Evolutionary conservation across 2,113 vertebrate species (phyloP).

Genomic region (Dromaius novaehollandiae): DNA sequence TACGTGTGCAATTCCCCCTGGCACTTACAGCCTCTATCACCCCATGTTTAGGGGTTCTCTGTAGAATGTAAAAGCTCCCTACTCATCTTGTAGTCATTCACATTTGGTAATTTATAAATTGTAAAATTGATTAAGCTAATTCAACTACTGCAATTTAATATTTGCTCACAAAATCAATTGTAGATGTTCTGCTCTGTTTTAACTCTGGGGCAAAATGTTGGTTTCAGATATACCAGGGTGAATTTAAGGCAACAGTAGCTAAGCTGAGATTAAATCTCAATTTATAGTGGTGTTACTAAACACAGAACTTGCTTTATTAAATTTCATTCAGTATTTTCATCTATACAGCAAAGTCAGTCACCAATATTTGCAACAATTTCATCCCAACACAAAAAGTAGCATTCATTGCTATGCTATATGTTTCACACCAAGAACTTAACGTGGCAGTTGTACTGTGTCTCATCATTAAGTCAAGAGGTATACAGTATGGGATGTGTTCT

Average conservation of each 20-base stretch:
- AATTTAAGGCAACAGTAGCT: not conserved
- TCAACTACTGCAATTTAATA: not conserved
- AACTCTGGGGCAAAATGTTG: not conserved
- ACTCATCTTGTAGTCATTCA: not conserved
- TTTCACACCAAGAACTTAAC: not conserved
- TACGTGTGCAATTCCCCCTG: not conserved
- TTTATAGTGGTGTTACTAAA: not conserved
- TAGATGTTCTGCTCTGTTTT: not conserved
- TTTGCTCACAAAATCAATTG: not conserved
- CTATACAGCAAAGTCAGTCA: not conserved
- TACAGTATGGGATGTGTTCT: not conserved
- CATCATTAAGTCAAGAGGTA: not conserved
- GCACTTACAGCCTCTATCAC: not conserved
- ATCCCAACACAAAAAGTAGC: not conserved
- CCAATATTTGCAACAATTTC: not conserved
- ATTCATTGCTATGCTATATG: not conserved
- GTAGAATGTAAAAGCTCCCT: not conserved
- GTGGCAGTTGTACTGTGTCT: not conserved
- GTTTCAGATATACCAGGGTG: not conserved
- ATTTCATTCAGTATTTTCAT: constrained; percentile 7
- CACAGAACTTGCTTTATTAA: not conserved
- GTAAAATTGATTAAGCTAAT: not conserved
- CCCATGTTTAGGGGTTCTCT: not conserved
- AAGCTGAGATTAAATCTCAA: not conserved
- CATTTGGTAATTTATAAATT: not conserved